Evolutionary conservation across 2,113 vertebrate species (phyloP).

Genomic region (Probosciger aterrimus): DNA sequence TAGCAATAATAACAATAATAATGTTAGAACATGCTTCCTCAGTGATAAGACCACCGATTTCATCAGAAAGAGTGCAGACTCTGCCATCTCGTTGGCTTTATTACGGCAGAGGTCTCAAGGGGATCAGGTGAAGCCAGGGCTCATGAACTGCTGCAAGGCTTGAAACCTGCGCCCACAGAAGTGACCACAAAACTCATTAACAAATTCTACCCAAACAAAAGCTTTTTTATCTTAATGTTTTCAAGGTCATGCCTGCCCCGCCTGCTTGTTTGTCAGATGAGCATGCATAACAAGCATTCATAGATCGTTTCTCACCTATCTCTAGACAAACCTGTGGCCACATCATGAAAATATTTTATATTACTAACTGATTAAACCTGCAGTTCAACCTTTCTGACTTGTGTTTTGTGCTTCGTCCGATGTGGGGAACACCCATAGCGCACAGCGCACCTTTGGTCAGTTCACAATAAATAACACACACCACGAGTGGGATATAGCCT

Average conservation of each 20-base stretch:
- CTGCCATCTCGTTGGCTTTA: fast-evolving
- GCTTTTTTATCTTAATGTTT: neutral
- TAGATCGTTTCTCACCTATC: neutral
- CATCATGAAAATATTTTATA: neutral
- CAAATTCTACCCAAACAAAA: neutral
- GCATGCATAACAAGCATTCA: neutral
- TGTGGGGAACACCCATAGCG: neutral
- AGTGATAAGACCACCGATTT: neutral
- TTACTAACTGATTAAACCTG: neutral
- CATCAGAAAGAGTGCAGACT: neutral
- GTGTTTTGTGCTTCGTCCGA: neutral
- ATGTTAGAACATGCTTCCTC: neutral
- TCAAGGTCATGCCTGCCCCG: neutral
- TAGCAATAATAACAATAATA: neutral
- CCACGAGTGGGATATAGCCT: fast-evolving
- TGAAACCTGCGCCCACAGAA: neutral
- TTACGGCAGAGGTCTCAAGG: neutral
- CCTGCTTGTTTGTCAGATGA: neutral
- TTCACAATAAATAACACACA: neutral
- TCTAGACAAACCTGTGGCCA: neutral
- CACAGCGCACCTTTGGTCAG: neutral
- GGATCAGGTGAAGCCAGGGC: neutral
- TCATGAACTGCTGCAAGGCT: neutral
- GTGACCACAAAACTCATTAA: neutral
- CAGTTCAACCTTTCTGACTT: neutral